Conservation (phyloP, 2,797 vertebrate species). For the Salarias fasciatus region DNA sequence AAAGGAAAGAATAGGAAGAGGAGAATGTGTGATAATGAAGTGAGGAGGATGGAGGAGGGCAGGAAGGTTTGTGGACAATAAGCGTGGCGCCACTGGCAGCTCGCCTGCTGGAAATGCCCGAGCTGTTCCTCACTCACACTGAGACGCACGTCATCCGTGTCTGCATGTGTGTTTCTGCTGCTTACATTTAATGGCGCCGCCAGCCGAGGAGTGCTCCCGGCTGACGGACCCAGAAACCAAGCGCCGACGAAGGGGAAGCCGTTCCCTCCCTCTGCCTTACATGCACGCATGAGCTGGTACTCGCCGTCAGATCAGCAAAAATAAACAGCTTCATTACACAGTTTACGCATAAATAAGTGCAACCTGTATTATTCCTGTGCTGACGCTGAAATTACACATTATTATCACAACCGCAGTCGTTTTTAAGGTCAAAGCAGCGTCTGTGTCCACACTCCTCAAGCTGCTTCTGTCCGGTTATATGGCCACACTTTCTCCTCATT, state of each 20-base stretch:
- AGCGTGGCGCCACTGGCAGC: conserved; percentile 51
- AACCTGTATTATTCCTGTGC: conserved; percentile 24
- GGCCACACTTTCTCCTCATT: no score
- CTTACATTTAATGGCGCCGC: no score
- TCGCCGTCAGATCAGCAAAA: conserved; percentile 37
- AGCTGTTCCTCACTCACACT: conserved; percentile 61
- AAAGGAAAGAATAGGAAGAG: not conserved
- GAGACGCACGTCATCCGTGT: conserved; percentile 56
- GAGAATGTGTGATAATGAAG: conserved; percentile 20
- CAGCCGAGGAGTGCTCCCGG: no score
- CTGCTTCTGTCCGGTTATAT: no score
- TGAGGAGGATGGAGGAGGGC: conserved; percentile 19
- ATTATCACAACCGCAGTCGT: not conserved
- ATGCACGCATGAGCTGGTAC: no score
- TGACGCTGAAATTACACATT: not conserved
- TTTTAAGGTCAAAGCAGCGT: not conserved
- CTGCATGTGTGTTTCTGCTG: conserved; percentile 18
- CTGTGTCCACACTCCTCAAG: no score
- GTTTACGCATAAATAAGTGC: conserved; percentile 31
- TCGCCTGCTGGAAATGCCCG: conserved; percentile 72
- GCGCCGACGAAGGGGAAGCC: no score
- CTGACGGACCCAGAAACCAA: no score
- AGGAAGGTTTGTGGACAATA: conserved; percentile 47
- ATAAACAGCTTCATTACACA: conserved; percentile 21
- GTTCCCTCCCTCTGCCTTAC: no score